These are phyloP conservation scores for Hydrotaea diabolus DNA, from an alignment of 2,888 invertebrate species.

Conservation along the genomic window DNA sequence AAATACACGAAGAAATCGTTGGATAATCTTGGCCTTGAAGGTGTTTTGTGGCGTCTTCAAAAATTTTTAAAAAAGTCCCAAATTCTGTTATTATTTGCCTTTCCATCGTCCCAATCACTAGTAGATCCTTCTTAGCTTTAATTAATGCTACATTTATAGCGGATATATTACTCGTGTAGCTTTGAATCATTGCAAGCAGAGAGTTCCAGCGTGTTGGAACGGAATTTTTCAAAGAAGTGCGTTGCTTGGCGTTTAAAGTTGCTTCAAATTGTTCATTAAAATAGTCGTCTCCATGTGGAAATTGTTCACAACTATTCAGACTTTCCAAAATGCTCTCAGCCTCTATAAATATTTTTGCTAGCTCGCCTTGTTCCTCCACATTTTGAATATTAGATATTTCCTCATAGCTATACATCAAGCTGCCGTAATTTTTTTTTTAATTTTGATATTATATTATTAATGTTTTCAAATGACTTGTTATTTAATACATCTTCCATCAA, in stretches of 20 bases:
- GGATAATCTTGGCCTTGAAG: conserved; percentile 11
- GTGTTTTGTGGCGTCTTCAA: conserved; percentile 16
- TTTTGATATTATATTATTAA: conserved; percentile 1
- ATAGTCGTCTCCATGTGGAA: conserved; percentile 5
- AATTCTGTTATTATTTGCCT: conserved; percentile 28
- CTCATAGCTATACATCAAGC: conserved; percentile 15
- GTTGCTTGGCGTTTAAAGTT: neutral
- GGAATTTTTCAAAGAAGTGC: no score
- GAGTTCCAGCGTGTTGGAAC: no score
- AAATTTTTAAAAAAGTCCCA: conserved; percentile 8
- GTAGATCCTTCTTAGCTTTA: neutral
- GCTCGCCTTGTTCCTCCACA: neutral
- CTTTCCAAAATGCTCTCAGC: conserved; percentile 2
- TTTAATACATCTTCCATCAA: neutral
- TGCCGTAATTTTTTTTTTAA: conserved; percentile 3
- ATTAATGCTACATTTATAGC: neutral
- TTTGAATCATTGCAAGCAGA: conserved; percentile 12
- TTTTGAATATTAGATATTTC: conserved; percentile 29
- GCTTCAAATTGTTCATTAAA: neutral
- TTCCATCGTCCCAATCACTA: conserved; percentile 30
- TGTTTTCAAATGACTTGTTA: neutral
- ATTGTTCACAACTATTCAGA: neutral
- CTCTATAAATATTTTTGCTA: neutral
- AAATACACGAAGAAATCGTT: conserved; percentile 19
- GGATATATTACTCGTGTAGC: conserved; percentile 4